A percentile compares a stretch with the other conserved stretches of the same genome.
Conservation (phyloP, 1,140 invertebrate species). For the Sitophilus oryzae region DNA sequence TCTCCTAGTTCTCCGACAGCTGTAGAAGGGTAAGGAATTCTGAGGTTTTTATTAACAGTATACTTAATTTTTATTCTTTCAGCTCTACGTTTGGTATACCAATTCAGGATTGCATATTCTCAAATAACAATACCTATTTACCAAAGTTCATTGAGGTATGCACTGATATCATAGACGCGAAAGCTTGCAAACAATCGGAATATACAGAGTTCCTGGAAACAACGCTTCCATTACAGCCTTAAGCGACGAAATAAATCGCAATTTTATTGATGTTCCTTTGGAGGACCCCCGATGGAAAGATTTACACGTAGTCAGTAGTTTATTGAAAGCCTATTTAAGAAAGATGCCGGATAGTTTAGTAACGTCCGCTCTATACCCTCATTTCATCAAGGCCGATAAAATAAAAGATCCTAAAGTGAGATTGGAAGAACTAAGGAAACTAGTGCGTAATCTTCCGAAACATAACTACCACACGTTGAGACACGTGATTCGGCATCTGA, state of each 20-base stretch:
- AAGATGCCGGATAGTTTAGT: conserved; percentile 87
- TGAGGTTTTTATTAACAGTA: conserved; percentile 42
- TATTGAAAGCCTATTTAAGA: conserved; percentile 91
- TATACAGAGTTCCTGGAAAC: conserved; percentile 94
- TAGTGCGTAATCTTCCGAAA: conserved; percentile 76
- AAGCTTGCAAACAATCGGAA: conserved; percentile 84
- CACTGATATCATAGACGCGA: conserved; percentile 84
- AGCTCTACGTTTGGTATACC: conserved; percentile 77
- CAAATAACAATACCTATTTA: conserved; percentile 65
- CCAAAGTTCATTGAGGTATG: conserved; percentile 88
- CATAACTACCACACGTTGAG: conserved; percentile 90
- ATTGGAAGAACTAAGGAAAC: conserved; percentile 70
- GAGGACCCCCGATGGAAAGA: conserved; percentile 81
- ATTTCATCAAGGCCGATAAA: conserved; percentile 88
- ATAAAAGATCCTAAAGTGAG: conserved; percentile 66
- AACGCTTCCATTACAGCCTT: conserved; percentile 86
- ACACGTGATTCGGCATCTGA: conserved; percentile 82
- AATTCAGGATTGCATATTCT: conserved; percentile 74
- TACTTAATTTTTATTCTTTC: background rate
- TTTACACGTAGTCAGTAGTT: conserved; percentile 84
- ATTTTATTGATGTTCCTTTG: conserved; percentile 49
- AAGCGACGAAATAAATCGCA: conserved; percentile 76
- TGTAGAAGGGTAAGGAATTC: conserved; percentile 72
- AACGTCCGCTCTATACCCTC: conserved; percentile 79
- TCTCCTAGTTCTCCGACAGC: conserved; percentile 52